These are phyloP conservation scores for Drosophila tsacasi DNA, from an alignment of 1,140 invertebrate genomes.

Conservation along the genomic window DNA sequence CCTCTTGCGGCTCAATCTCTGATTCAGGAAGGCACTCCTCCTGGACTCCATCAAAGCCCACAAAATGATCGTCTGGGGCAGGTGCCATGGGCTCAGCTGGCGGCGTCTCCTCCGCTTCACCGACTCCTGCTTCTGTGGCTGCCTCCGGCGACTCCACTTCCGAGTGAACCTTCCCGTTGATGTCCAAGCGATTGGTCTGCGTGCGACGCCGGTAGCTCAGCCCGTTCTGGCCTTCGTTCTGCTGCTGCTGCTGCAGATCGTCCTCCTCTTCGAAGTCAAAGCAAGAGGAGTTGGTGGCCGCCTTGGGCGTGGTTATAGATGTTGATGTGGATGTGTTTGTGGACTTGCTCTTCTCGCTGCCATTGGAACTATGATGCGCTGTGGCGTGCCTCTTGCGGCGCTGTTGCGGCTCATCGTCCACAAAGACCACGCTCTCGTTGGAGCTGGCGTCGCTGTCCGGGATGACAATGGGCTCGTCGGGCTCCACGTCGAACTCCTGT, in stretches of 20 bases:
- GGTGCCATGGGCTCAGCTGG: background rate
- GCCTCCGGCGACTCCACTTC: background rate
- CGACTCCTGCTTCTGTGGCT: background rate
- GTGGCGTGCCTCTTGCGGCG: constrained; percentile 7
- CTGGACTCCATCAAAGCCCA: constrained; percentile 34
- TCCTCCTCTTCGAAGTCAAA: constrained; percentile 72
- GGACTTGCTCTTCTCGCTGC: background rate
- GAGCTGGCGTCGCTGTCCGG: constrained; percentile 71
- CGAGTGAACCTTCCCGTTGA: background rate
- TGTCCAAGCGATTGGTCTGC: constrained; percentile 19
- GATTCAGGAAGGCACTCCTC: background rate
- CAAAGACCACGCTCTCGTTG: constrained; percentile 67
- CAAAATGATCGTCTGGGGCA: constrained; percentile 21
- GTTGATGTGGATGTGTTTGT: background rate
- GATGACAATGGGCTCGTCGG: constrained; percentile 60
- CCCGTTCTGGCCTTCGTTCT: constrained; percentile 34
- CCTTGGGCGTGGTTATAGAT: constrained; percentile 2
- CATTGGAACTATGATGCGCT: constrained; percentile 1
- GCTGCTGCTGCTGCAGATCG: constrained; percentile 37
- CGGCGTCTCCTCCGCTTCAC: background rate
- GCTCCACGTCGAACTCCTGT: constrained; percentile 57
- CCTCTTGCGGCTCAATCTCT: background rate
- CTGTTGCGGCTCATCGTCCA: constrained; percentile 48
- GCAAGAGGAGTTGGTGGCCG: constrained; percentile 48
- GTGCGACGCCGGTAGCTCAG: constrained; percentile 41